These are phyloP conservation scores for Sinodicranocentrus sp. DNA, from an alignment of 2,888 invertebrate species.

Conservation along the genomic window DNA sequence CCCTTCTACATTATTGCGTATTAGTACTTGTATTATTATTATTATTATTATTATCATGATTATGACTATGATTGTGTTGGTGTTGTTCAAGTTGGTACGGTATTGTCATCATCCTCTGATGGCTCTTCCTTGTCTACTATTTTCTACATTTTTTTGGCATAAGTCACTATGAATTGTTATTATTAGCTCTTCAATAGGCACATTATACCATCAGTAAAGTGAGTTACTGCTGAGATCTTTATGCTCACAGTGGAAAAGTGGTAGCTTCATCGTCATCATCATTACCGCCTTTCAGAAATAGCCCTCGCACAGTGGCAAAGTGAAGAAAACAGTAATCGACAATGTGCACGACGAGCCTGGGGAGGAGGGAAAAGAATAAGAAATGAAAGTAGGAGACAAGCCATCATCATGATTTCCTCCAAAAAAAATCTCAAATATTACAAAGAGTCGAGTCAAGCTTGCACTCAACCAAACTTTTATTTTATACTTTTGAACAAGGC, in stretches of 20 bases:
- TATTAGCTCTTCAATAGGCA: constrained; percentile 22
- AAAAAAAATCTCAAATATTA: background rate
- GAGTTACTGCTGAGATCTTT: background rate
- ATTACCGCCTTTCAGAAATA: too few species aligned
- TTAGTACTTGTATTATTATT: constrained; percentile 28
- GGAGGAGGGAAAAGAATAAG: constrained; percentile 1
- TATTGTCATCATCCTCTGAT: constrained; percentile 18
- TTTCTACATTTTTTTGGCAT: constrained; percentile 43
- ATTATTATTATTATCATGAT: constrained; percentile 51
- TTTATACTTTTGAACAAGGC: background rate
- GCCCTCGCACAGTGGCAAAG: background rate
- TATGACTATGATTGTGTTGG: constrained; percentile 28
- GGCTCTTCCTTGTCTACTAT: background rate
- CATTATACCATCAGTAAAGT: constrained; percentile 11
- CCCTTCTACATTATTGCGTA: constrained; percentile 12
- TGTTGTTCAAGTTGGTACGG: constrained; percentile 23
- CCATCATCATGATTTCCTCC: background rate
- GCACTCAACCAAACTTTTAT: constrained; percentile 1
- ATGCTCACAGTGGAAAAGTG: too few species aligned
- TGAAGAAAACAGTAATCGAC: too few species aligned
- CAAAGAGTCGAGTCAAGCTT: background rate
- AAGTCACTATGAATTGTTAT: constrained; percentile 34
- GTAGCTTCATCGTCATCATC: too few species aligned
- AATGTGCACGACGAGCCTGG: background rate
- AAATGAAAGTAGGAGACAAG: constrained; percentile 6